Evolutionary conservation across 2,113 vertebrate genomes (phyloP).

Genomic region (Amazona vittata): DNA sequence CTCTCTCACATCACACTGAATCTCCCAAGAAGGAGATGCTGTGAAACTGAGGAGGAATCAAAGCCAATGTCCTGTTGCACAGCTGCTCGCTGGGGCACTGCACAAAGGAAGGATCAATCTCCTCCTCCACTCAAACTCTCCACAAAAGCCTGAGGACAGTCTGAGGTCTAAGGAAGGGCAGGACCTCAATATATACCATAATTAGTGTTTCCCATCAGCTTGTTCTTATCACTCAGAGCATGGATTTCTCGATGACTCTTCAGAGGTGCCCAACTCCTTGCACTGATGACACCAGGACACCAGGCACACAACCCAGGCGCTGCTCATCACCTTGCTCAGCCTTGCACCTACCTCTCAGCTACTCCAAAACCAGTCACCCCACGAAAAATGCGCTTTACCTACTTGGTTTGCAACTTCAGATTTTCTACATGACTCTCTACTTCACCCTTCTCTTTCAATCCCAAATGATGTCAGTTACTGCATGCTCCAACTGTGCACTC

Average conservation of each 20-base stretch:
- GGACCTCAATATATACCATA: neutral
- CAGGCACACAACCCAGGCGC: fast-evolving
- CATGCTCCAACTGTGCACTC: conserved; percentile 22
- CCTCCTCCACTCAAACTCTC: neutral
- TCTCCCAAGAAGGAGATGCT: neutral
- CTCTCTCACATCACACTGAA: too few relatives aligned
- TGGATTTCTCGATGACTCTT: neutral
- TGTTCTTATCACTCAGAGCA: neutral
- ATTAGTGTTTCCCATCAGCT: neutral
- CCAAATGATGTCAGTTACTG: neutral
- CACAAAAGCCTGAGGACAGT: neutral
- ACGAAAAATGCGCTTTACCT: neutral
- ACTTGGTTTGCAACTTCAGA: neutral
- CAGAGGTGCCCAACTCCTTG: neutral
- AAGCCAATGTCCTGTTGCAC: fast-evolving
- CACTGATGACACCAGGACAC: neutral
- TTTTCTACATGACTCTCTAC: neutral
- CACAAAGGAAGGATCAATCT: neutral
- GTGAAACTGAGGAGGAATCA: neutral
- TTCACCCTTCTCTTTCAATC: conserved; percentile 11
- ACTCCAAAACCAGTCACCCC: neutral
- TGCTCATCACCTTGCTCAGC: neutral
- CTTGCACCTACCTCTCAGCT: neutral
- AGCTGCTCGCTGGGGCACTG: neutral
- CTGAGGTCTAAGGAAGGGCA: neutral